A percentile compares a stretch with the other conserved stretches of the same genome.
Conservation (phyloP, 1,140 invertebrate species). For the Anoplolepis gracilipes region DNA sequence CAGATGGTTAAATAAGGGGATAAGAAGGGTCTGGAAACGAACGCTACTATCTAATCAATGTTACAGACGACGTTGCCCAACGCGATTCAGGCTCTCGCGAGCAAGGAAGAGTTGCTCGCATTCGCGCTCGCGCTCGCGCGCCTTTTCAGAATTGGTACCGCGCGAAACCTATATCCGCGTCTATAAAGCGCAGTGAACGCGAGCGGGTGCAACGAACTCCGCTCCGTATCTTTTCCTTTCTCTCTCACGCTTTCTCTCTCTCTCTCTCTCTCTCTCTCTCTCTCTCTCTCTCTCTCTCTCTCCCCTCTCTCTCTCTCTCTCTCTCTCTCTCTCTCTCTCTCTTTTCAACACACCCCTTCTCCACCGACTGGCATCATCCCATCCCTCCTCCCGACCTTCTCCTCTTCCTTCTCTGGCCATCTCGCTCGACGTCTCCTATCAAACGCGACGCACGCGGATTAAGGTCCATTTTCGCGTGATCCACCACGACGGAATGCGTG, state of each 20-base stretch:
- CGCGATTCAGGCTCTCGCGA: neutral
- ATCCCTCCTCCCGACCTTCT: conserved; percentile 24
- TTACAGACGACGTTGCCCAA: conserved; percentile 8
- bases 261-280: conserved; percentile 52
- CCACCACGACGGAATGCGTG: neutral
- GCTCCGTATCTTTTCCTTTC: conserved; percentile 42
- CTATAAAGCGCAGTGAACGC: conserved; percentile 82
- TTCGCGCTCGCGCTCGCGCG: too few species aligned
- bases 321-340: conserved; percentile 22
- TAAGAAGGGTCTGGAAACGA: neutral
- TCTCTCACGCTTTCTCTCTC: conserved; percentile 42
- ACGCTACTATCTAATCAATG: conserved; percentile 14
- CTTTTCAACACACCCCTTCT: conserved; percentile 32
- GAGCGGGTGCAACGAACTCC: conserved; percentile 83
- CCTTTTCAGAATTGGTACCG: conserved; percentile 75
- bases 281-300: conserved; percentile 9
- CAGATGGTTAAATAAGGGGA: conserved; percentile 9
- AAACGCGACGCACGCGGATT: conserved; percentile 57
- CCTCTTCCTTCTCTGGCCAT: conserved; percentile 55
- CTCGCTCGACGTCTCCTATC: conserved; percentile 63
- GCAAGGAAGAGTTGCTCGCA: conserved; percentile 31
- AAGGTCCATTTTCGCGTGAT: conserved; percentile 26
- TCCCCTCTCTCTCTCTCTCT: too few species aligned
- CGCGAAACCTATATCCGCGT: conserved; percentile 77
- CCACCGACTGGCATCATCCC: conserved; percentile 21